Evolutionary conservation across 2,888 invertebrate genomes (phyloP).

Genomic region (Diaperis boleti): DNA sequence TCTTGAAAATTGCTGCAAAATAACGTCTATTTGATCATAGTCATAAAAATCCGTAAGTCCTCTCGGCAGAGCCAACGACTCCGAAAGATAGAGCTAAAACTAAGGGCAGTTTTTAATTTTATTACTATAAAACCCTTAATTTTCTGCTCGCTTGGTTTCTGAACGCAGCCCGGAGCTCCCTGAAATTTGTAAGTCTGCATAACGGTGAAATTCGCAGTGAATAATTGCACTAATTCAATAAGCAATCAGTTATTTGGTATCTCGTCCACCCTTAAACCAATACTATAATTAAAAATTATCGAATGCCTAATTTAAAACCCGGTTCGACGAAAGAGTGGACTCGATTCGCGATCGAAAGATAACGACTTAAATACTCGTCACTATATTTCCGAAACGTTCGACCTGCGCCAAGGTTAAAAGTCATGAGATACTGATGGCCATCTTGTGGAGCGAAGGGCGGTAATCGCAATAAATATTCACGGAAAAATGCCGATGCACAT

Average conservation of each 20-base stretch:
- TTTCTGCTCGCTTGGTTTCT: too few relatives aligned
- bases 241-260: conserved; percentile 37
- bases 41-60: conserved; percentile 9
- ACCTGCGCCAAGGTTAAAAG: conserved; percentile 45
- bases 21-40: too few relatives aligned
- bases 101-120: too few relatives aligned
- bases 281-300: conserved; percentile 49
- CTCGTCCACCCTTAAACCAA: conserved; percentile 49
- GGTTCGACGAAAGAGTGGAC: conserved; percentile 24
- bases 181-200: too few relatives aligned
- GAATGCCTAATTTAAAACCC: conserved; percentile 23
- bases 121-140: too few relatives aligned
- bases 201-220: conserved; percentile 20
- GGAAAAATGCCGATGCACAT: conserved; percentile 2
- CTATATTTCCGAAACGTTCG: conserved; percentile 39
- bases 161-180: too few relatives aligned
- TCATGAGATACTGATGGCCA: conserved; percentile 50
- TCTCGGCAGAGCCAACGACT: too few relatives aligned
- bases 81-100: too few relatives aligned
- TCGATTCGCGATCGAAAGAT: conserved; percentile 35
- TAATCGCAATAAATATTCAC: conserved; percentile 30
- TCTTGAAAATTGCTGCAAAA: too few relatives aligned
- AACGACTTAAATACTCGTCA: conserved; percentile 44
- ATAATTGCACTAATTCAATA: conserved; percentile 36
- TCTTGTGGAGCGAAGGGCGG: conserved; percentile 34